Conservation (phyloP, 2,888 invertebrate genomes). For the Dysmachus trigonus region DNA sequence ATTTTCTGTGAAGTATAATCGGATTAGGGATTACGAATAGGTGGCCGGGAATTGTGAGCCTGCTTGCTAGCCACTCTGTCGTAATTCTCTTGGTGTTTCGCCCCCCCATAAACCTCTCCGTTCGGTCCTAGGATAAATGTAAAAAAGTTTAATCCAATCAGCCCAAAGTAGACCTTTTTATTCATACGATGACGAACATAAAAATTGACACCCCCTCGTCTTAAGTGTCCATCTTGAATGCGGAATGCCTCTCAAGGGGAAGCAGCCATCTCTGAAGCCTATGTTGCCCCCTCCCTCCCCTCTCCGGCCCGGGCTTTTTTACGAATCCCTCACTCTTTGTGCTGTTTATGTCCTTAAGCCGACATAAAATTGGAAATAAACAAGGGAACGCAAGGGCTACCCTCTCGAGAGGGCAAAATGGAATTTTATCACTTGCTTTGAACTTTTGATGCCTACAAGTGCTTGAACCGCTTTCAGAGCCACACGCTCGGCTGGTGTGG, state of each 20-base stretch:
- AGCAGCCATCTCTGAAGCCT: neutral
- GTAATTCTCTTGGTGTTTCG: neutral
- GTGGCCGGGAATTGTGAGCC: neutral
- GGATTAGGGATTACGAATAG: slow-evolving; percentile 19
- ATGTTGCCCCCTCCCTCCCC: neutral
- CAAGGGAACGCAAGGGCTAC: slow-evolving; percentile 35
- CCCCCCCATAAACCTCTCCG: slow-evolving; percentile 44
- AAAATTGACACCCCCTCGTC: slow-evolving; percentile 52
- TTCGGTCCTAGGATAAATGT: slow-evolving; percentile 51
- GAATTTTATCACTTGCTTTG: slow-evolving; percentile 42
- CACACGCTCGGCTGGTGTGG: neutral
- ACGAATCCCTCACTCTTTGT: slow-evolving; percentile 35
- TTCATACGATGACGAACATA: slow-evolving; percentile 54
- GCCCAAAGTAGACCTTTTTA: slow-evolving; percentile 52
- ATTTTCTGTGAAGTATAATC: slow-evolving; percentile 32
- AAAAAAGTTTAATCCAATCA: slow-evolving; percentile 54
- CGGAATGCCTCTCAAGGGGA: neutral
- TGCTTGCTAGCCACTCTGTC: neutral
- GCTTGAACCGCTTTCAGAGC: slow-evolving; percentile 12
- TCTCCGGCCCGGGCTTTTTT: slow-evolving; percentile 20
- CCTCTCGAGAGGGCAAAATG: slow-evolving; percentile 20
- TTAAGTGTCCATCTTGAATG: slow-evolving; percentile 23
- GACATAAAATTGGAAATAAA: slow-evolving; percentile 47
- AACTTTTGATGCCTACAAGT: slow-evolving; percentile 39
- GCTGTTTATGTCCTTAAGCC: slow-evolving; percentile 46